phyloP scores from a whole-genome alignment of 1,140 invertebrate species.

The Prorops nasuta region DNA sequence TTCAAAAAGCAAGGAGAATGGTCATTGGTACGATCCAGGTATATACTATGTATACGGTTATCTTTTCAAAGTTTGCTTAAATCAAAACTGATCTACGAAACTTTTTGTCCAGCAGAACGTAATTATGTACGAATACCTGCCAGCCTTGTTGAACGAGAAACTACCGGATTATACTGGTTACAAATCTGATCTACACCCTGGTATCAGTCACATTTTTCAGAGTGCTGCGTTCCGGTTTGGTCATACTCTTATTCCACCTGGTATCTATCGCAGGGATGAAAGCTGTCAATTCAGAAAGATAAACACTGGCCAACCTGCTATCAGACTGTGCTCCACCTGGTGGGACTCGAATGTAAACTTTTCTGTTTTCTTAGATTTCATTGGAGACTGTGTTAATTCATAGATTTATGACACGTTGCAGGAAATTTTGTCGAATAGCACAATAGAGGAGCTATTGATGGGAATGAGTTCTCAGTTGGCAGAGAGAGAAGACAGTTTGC shows the following conservation, averaged over 20 bases:
- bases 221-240: conserved; percentile 96
- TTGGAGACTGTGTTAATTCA: too few species aligned
- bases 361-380: not conserved
- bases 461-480: conserved; percentile 92
- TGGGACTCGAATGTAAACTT: conserved; percentile 90
- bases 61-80: not conserved
- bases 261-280: conserved; percentile 80
- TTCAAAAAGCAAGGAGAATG: conserved; percentile 83
- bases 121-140: conserved; percentile 95
- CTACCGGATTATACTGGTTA: conserved; percentile 77
- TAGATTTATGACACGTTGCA: conserved; percentile 44
- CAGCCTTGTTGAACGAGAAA: conserved; percentile 75
- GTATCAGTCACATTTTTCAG: conserved; percentile 96
- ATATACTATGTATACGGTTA: conserved; percentile 14
- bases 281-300: conserved; percentile 81
- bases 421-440: conserved; percentile 82
- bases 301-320: conserved; percentile 76
- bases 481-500: conserved; percentile 88
- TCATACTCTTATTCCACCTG: conserved; percentile 93
- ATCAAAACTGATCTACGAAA: not conserved
- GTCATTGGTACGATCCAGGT: conserved; percentile 94
- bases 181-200: conserved; percentile 90
- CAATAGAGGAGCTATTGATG: conserved; percentile 88
- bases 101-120: conserved; percentile 71
- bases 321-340: conserved; percentile 95